These are phyloP conservation scores for Panagrolaimus sp. DNA, from an alignment of 1,140 invertebrate genomes.

Conservation along the genomic window DNA sequence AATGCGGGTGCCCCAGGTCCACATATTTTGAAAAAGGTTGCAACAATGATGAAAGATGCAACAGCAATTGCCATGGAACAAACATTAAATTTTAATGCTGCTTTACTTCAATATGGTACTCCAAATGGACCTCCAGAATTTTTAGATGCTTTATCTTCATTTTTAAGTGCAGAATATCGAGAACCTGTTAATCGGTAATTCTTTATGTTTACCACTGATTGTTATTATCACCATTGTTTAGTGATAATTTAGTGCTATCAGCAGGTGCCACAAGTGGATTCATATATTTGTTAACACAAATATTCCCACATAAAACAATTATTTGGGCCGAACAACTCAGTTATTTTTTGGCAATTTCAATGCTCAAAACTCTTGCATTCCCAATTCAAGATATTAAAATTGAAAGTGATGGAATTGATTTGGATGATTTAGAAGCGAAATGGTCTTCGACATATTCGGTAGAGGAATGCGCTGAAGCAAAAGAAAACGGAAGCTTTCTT, in stretches of 20 bases:
- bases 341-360: slow-evolving; percentile 66
- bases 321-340: slow-evolving; percentile 69
- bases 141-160: slow-evolving; percentile 34
- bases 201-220: slow-evolving; percentile 5
- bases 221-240: slow-evolving; percentile 41
- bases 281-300: slow-evolving; percentile 63
- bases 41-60: slow-evolving; percentile 19
- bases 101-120: slow-evolving; percentile 29
- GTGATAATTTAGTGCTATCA: slow-evolving; percentile 66
- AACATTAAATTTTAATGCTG: slow-evolving; percentile 15
- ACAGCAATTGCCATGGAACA: slow-evolving; percentile 1
- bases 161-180: slow-evolving; percentile 58
- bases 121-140: slow-evolving; percentile 26
- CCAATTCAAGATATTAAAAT: slow-evolving; percentile 65
- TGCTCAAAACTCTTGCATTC: slow-evolving; percentile 63
- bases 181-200: slow-evolving; percentile 54
- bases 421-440: slow-evolving; percentile 61
- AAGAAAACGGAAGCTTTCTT: slow-evolving; percentile 61
- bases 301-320: slow-evolving; percentile 64
- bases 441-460: slow-evolving; percentile 29
- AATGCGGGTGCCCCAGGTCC: slow-evolving; percentile 26
- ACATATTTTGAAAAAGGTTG: slow-evolving; percentile 18
- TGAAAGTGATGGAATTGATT: slow-evolving; percentile 63
- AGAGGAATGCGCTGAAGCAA: slow-evolving; percentile 55
- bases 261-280: slow-evolving; percentile 67